These are phyloP conservation scores for Spialia ferax DNA, from an alignment of 2,888 invertebrate genomes.

Conservation along the genomic window DNA sequence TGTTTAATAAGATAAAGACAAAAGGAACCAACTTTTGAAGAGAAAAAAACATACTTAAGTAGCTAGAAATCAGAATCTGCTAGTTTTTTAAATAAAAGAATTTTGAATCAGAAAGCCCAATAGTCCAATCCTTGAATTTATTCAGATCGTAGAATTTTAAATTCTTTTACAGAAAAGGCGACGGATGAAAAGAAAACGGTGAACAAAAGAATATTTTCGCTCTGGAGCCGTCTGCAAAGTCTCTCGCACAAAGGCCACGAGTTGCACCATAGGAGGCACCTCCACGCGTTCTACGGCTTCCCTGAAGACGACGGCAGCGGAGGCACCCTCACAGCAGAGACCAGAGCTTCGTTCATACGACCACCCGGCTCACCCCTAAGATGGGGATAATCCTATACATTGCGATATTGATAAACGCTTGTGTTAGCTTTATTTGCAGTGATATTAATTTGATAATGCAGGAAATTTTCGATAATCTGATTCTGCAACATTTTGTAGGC, in stretches of 20 bases:
- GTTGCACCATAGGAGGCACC: constrained; percentile 73
- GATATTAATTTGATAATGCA: constrained; percentile 8
- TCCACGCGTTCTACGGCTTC: constrained; percentile 73
- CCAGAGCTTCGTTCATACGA: constrained; percentile 71
- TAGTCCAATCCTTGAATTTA: no score
- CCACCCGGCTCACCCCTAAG: constrained; percentile 80
- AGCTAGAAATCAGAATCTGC: no score
- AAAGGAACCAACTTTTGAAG: no score
- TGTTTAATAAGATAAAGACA: no score
- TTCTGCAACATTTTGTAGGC: neutral
- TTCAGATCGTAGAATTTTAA: neutral
- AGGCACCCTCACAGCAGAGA: constrained; percentile 72
- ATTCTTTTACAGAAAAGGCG: constrained; percentile 57
- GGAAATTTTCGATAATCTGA: constrained; percentile 29
- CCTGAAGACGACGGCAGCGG: constrained; percentile 67
- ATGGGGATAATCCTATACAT: constrained; percentile 66
- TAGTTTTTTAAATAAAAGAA: no score
- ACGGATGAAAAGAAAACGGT: constrained; percentile 59
- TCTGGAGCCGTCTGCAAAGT: constrained; percentile 79
- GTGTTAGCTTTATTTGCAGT: constrained; percentile 8
- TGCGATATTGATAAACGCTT: constrained; percentile 10
- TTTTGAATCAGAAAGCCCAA: no score
- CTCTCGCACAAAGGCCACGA: constrained; percentile 77
- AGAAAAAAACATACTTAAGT: no score
- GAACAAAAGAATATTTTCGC: constrained; percentile 75